These are phyloP conservation scores for Spodoptera littoralis DNA, from an alignment of 2,888 invertebrate genomes.

Conservation along the genomic window DNA sequence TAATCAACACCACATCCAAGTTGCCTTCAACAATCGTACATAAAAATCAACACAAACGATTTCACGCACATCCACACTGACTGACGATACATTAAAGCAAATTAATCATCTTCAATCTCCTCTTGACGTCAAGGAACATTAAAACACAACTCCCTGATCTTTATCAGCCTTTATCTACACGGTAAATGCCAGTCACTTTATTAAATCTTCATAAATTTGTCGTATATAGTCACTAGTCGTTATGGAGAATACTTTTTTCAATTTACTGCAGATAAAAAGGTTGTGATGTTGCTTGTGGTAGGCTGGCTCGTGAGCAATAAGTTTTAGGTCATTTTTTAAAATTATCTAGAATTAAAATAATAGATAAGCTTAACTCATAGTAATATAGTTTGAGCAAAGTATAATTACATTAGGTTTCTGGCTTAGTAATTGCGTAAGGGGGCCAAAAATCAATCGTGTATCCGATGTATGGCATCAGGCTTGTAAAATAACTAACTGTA, in stretches of 20 bases:
- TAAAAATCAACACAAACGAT: slow-evolving; percentile 34
- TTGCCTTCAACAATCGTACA: not conserved
- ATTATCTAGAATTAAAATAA: too few species aligned
- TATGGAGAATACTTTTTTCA: slow-evolving; percentile 34
- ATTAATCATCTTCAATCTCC: slow-evolving; percentile 54
- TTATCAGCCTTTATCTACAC: slow-evolving; percentile 54
- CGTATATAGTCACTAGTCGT: slow-evolving; percentile 35
- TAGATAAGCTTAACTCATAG: too few species aligned
- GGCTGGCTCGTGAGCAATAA: too few species aligned
- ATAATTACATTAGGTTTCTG: too few species aligned
- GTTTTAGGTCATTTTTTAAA: too few species aligned
- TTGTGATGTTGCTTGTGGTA: not conserved
- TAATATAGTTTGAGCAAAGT: too few species aligned
- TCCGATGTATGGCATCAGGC: too few species aligned
- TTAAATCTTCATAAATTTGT: slow-evolving; percentile 58
- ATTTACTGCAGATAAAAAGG: slow-evolving; percentile 18
- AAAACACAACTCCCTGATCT: slow-evolving; percentile 43
- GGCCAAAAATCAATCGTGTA: too few species aligned
- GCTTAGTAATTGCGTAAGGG: too few species aligned
- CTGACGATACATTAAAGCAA: slow-evolving; percentile 28
- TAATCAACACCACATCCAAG: not conserved
- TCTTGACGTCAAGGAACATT: slow-evolving; percentile 27
- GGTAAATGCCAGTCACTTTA: slow-evolving; percentile 58
- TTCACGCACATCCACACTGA: slow-evolving; percentile 38
- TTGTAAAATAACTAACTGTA: too few species aligned